Evolutionary conservation across 1,140 invertebrate species (phyloP).

Genomic region (Drosophila neocordata): DNA sequence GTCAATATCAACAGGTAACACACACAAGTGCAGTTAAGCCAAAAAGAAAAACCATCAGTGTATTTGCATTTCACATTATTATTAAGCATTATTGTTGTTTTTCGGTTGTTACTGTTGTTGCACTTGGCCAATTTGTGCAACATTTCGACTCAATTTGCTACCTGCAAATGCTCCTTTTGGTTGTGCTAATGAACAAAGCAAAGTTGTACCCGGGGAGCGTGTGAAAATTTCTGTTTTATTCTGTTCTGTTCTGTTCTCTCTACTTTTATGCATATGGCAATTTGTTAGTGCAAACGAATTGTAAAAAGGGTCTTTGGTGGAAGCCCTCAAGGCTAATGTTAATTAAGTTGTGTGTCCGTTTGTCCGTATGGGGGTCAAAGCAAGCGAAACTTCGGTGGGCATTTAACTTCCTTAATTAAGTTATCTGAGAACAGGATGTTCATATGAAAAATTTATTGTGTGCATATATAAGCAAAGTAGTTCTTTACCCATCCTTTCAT

Average conservation of each 20-base stretch:
- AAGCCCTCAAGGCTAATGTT: constrained; percentile 44
- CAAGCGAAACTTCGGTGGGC: constrained; percentile 1
- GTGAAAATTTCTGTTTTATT: constrained; percentile 44
- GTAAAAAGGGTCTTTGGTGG: constrained; percentile 38
- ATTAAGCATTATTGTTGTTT: constrained; percentile 39
- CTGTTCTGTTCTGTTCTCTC: constrained; percentile 10
- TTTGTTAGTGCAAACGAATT: constrained; percentile 32
- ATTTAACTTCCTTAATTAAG: constrained; percentile 18
- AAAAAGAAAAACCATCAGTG: constrained; percentile 42
- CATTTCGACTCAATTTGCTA: constrained; percentile 21
- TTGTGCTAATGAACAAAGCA: constrained; percentile 49
- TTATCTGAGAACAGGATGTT: constrained; percentile 14
- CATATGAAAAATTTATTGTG: constrained; percentile 5
- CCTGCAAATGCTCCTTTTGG: constrained; percentile 17
- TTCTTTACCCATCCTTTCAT: neutral
- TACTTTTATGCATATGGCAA: constrained; percentile 29
- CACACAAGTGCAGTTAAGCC: neutral
- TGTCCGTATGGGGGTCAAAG: neutral
- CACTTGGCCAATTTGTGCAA: constrained; percentile 25
- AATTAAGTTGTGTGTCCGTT: constrained; percentile 42
- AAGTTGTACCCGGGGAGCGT: constrained; percentile 44
- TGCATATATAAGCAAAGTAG: neutral
- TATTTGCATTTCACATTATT: constrained; percentile 76
- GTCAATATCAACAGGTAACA: constrained; percentile 66
- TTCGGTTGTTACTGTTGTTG: constrained; percentile 20